Evolutionary conservation across 2,888 invertebrate genomes (phyloP).

Genomic region (Marronus borbonicus): DNA sequence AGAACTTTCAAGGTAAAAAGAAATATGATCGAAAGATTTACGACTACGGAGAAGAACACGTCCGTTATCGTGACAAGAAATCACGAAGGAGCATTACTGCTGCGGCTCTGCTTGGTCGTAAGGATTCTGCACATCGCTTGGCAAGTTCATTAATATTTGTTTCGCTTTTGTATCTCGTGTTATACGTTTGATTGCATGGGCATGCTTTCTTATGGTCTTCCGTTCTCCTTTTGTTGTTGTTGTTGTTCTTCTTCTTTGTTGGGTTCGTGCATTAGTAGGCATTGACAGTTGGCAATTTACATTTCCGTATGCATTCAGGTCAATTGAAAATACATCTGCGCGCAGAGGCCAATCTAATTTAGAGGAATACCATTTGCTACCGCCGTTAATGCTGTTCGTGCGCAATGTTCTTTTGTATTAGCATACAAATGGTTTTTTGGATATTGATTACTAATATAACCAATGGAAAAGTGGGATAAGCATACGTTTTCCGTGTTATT

Average conservation of each 20-base stretch:
- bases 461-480: too few species aligned
- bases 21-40: slow-evolving; percentile 12
- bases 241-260: too few species aligned
- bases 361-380: too few species aligned
- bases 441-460: too few species aligned
- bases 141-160: slow-evolving; percentile 31
- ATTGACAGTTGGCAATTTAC: neutral
- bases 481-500: too few species aligned
- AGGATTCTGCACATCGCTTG: slow-evolving; percentile 12
- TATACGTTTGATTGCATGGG: neutral
- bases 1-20: slow-evolving; percentile 34
- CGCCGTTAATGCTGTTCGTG: too few species aligned
- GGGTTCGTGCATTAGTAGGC: slow-evolving; percentile 1
- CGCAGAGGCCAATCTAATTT: too few species aligned
- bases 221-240: slow-evolving; percentile 1
- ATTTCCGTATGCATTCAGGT: slow-evolving; percentile 18
- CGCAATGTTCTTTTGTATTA: too few species aligned
- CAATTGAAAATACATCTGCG: neutral
- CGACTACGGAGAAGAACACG: neutral
- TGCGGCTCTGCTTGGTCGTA: neutral
- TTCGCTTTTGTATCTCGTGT: slow-evolving; percentile 15
- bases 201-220: slow-evolving; percentile 6
- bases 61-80: slow-evolving; percentile 7
- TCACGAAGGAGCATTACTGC: slow-evolving; percentile 2
- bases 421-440: too few species aligned